phyloP scores from a whole-genome alignment of 1,140 invertebrate species.

The Scaptomyza graminum region DNA sequence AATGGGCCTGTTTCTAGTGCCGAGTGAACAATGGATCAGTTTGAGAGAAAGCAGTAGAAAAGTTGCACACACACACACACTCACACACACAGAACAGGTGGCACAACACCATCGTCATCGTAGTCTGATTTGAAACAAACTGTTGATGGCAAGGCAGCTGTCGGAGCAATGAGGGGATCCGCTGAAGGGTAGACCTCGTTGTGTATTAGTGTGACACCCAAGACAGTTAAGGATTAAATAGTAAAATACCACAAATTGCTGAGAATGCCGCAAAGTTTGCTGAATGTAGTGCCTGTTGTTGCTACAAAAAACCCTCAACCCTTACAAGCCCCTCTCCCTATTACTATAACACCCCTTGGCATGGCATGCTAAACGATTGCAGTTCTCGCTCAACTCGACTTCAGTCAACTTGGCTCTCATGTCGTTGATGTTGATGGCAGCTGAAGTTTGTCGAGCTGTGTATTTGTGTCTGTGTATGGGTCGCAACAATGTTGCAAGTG shows the following conservation, averaged over 20 bases:
- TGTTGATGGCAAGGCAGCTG: conserved; percentile 68
- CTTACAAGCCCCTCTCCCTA: not conserved
- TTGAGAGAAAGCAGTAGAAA: conserved; percentile 17
- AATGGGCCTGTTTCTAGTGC: conserved; percentile 33
- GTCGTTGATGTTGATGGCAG: conserved; percentile 67
- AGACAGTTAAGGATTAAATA: conserved; percentile 82
- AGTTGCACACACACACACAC: conserved; percentile 34
- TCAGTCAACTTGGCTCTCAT: conserved; percentile 25
- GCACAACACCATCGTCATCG: conserved; percentile 27
- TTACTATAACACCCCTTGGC: not conserved
- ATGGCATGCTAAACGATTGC: conserved; percentile 64
- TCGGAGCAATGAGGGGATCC: not conserved
- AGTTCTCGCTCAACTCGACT: conserved; percentile 31
- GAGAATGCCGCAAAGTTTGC: conserved; percentile 80
- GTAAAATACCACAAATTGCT: conserved; percentile 81
- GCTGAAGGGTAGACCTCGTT: conserved; percentile 37
- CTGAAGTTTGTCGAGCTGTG: conserved; percentile 67
- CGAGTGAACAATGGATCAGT: conserved; percentile 23
- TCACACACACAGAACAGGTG: conserved; percentile 58
- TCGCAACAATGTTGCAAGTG: conserved; percentile 78
- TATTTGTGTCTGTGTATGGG: conserved; percentile 12
- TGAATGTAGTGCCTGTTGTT: conserved; percentile 67
- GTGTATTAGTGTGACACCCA: conserved; percentile 78
- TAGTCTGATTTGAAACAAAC: conserved; percentile 79
- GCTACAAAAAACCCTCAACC: conserved; percentile 2